Evolutionary conservation across 1,140 invertebrate genomes (phyloP).

Genomic region (Euglossa dilemma): DNA sequence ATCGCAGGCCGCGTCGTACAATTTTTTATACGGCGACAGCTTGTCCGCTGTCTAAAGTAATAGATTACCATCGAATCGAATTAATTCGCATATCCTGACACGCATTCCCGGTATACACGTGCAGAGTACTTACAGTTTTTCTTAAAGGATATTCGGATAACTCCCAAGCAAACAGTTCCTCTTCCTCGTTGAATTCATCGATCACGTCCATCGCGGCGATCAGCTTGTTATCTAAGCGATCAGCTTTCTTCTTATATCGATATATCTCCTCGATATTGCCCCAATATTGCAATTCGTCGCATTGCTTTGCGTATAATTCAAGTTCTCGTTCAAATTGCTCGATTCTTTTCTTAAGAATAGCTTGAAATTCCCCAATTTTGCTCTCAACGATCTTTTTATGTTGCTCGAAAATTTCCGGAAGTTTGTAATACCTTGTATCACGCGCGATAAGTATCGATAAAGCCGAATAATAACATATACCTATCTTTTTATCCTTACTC

Average conservation of each 20-base stretch:
- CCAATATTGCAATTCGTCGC: slow-evolving; percentile 93
- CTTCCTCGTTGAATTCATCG: slow-evolving; percentile 96
- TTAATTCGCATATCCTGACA: neutral
- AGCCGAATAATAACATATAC: no score
- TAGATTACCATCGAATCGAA: neutral
- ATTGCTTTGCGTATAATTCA: slow-evolving; percentile 89
- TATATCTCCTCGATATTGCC: slow-evolving; percentile 93
- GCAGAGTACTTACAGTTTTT: slow-evolving; percentile 81
- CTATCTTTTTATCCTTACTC: neutral
- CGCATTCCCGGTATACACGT: neutral
- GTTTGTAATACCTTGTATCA: slow-evolving; percentile 84
- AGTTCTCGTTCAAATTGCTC: slow-evolving; percentile 91
- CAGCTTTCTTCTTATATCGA: slow-evolving; percentile 92
- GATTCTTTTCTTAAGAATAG: slow-evolving; percentile 87
- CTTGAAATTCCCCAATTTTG: slow-evolving; percentile 94
- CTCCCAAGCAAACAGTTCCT: slow-evolving; percentile 94
- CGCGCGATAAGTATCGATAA: neutral
- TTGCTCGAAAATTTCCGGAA: slow-evolving; percentile 92
- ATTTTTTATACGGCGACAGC: slow-evolving; percentile 91
- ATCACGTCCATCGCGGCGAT: slow-evolving; percentile 90
- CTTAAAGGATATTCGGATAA: slow-evolving; percentile 94
- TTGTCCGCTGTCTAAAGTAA: slow-evolving; percentile 85
- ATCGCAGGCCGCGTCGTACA: slow-evolving; percentile 94
- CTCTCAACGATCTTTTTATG: slow-evolving; percentile 90
- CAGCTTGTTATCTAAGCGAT: slow-evolving; percentile 86